phyloP scores from a whole-genome alignment of 2,888 invertebrate genomes.

The Eucriotettix oculatus region DNA sequence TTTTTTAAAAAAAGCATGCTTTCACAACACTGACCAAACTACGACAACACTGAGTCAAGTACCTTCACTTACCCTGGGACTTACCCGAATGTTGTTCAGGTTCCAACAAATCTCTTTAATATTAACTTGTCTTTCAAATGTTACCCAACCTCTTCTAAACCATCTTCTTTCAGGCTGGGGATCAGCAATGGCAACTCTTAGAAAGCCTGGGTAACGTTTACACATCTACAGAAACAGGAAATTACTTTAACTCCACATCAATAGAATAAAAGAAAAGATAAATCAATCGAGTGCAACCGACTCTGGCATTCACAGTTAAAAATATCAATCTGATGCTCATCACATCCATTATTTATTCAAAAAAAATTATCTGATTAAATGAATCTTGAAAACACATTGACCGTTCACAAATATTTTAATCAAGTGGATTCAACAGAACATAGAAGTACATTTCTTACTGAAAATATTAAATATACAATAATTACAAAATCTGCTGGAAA shows the following conservation, averaged over 20 bases:
- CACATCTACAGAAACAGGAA: conserved; percentile 43
- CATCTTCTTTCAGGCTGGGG: conserved; percentile 91
- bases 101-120: conserved; percentile 99
- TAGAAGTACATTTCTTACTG: no score
- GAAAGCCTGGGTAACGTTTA: conserved; percentile 79
- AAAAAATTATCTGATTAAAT: no score
- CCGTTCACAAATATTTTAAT: no score
- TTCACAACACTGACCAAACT: no score
- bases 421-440: no score
- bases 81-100: conserved; percentile 79
- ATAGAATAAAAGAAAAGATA: neutral
- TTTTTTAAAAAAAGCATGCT: no score
- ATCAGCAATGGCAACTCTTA: conserved; percentile 91
- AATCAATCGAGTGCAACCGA: neutral
- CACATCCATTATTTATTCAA: no score
- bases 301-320: no score
- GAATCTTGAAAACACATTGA: no score
- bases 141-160: conserved; percentile 96
- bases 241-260: neutral
- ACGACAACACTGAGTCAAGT: neutral
- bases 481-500: no score
- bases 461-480: no score
- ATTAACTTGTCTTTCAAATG: conserved; percentile 89
- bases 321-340: no score
- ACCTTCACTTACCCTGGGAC: conserved; percentile 14